phyloP scores from a whole-genome alignment of 1,140 invertebrate species.

The Platorchestia sp. region DNA sequence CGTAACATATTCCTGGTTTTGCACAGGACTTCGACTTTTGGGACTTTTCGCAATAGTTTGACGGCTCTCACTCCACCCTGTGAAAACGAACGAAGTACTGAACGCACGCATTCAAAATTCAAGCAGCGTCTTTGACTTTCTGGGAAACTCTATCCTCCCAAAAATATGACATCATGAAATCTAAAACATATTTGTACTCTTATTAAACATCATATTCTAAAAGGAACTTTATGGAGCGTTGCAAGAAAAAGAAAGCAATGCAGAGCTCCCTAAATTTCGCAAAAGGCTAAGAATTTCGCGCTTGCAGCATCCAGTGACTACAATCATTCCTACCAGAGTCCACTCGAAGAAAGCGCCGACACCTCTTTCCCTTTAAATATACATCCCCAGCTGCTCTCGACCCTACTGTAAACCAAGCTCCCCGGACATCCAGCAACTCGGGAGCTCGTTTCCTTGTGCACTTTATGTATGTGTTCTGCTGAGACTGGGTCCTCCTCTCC shows the following conservation, averaged over 20 bases:
- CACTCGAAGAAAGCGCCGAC: slow-evolving; percentile 52
- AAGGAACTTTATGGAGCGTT: neutral
- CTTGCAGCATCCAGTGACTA: slow-evolving; percentile 53
- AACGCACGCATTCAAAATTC: neutral
- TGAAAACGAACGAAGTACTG: neutral
- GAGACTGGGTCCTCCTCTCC: slow-evolving; percentile 52
- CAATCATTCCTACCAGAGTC: slow-evolving; percentile 49
- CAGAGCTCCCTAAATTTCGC: slow-evolving; percentile 15
- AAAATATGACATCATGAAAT: slow-evolving; percentile 23
- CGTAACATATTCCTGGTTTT: too few relatives aligned
- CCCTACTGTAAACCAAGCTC: slow-evolving; percentile 49
- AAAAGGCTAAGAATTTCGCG: slow-evolving; percentile 51
- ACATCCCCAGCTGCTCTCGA: slow-evolving; percentile 44
- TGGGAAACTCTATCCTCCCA: neutral
- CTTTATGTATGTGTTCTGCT: slow-evolving; percentile 55
- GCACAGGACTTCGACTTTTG: neutral
- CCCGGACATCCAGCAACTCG: slow-evolving; percentile 54
- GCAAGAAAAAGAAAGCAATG: slow-evolving; percentile 16
- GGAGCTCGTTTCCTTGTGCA: slow-evolving; percentile 52
- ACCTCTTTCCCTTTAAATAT: slow-evolving; percentile 55
- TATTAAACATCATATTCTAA: slow-evolving; percentile 41
- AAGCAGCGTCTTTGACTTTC: neutral
- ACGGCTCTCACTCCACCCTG: neutral
- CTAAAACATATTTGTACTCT: neutral
- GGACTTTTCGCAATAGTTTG: neutral